Evolutionary conservation across 2,797 vertebrate genomes (phyloP).

Genomic region (Kryptolebias ocellatus): DNA sequence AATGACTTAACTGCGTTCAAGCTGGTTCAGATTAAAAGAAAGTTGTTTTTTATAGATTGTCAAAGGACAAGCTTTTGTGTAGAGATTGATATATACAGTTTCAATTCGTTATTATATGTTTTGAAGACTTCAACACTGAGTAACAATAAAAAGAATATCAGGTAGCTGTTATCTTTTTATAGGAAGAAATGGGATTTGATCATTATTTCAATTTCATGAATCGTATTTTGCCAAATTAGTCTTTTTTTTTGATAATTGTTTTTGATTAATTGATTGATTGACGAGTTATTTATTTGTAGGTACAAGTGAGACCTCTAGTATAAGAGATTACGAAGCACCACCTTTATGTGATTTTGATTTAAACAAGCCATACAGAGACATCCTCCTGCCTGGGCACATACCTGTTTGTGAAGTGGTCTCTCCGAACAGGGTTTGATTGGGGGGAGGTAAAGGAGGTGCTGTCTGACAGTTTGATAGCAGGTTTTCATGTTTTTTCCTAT

Average conservation of each 20-base stretch:
- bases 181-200: too few species aligned
- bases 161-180: too few species aligned
- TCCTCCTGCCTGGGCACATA: conserved; percentile 27
- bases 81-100: background rate
- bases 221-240: too few species aligned
- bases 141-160: background rate
- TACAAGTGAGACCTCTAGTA: too few species aligned
- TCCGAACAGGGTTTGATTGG: conserved; percentile 6
- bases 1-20: too few species aligned
- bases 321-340: too few species aligned
- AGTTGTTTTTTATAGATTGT: background rate
- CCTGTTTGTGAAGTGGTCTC: conserved; percentile 13
- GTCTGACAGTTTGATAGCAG: conserved; percentile 10
- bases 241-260: too few species aligned
- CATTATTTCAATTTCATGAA: too few species aligned
- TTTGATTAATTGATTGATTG: too few species aligned
- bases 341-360: conserved; percentile 8
- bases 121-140: background rate
- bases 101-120: background rate
- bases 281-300: too few species aligned
- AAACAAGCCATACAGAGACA: conserved; percentile 24
- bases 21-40: too few species aligned
- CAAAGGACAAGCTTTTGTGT: background rate
- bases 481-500: conserved; percentile 14
- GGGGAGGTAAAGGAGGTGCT: background rate